These are phyloP conservation scores for Zophobas morio DNA, from an alignment of 1,140 invertebrate genomes.

Conservation along the genomic window DNA sequence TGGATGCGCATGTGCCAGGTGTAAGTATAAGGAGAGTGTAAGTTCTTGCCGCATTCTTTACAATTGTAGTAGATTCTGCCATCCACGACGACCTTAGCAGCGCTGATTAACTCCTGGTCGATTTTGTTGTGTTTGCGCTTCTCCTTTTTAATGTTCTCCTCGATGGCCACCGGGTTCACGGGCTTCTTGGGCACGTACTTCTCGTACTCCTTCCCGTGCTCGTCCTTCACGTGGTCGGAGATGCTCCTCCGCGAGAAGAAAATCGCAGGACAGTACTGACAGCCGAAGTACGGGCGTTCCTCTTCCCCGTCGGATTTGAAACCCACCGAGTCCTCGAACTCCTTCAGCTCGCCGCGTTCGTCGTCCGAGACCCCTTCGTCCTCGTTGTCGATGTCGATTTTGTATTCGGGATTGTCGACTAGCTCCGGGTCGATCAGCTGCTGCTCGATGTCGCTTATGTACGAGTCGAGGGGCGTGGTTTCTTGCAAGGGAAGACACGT, in stretches of 20 bases:
- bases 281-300: constrained; percentile 10
- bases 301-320: constrained; percentile 14
- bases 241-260: background rate
- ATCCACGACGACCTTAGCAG: constrained; percentile 68
- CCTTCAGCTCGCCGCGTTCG: background rate
- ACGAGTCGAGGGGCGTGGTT: constrained; percentile 12
- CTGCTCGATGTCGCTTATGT: constrained; percentile 33
- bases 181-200: constrained; percentile 1
- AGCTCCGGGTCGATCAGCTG: constrained; percentile 20
- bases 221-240: constrained; percentile 3
- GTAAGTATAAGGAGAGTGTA: constrained; percentile 75
- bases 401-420: constrained; percentile 33
- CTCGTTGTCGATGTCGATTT: constrained; percentile 29
- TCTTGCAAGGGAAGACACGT: background rate
- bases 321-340: background rate
- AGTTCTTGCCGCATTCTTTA: constrained; percentile 72
- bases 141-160: constrained; percentile 42
- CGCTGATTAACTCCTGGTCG: constrained; percentile 66
- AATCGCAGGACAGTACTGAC: constrained; percentile 15
- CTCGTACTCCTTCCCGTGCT: constrained; percentile 20
- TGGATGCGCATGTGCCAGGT: constrained; percentile 77
- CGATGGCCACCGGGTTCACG: background rate
- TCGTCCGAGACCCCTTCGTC: constrained; percentile 7
- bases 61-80: constrained; percentile 72
- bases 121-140: constrained; percentile 61